Base-by-base conservation (phyloP, 2,888 invertebrate species). In the Harpalus rufipes region DNA sequence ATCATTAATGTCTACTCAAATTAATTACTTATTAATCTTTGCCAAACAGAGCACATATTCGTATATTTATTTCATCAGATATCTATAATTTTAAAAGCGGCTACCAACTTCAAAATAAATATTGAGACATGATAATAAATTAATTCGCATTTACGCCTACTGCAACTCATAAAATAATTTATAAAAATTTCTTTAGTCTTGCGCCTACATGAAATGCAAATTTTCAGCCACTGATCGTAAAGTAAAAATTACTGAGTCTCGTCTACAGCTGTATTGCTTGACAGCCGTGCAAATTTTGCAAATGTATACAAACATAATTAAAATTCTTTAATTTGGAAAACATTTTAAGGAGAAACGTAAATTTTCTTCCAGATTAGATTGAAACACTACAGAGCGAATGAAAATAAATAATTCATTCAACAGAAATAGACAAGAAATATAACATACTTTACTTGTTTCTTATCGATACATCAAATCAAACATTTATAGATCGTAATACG, bases 1-100 rank as follows among this genome's bases (percentile, higher is more conserved):
- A 63, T 41, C 63, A 81, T 81, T 81, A 81, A 81, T 65, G 81
- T 63, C 63, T 44, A 18, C 65, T 81, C 44, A 65, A 81, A 63
- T 81, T 78, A 78, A 78, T 78, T 78, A 78, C 32, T 56, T 58
- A 58, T 78, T 78, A 78, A 78, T 78, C 32, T 56, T 78, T 56
- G 16, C 25, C 25, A 58, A 78, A 58, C 78, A 58, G 78, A n/a
- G 18, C 18, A 76, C 14, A 14, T 61, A 32, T 32, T 32, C 32
- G 6, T 32, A 32, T 32, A 65, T 65, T 65, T 65, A 65, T 32
- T 32, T 21, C 32, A 41, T 41, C 39, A 39, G 41, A 41, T 16
- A 74, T 74, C 72, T 74, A 74, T 74, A 74, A 74, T 8, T 74
- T 44, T 18, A 68, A 68, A 14, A 25, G n/a, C 32, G 7, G 51